phyloP scores from a whole-genome alignment of 2,113 vertebrate species.

The Neoarius graeffei region DNA sequence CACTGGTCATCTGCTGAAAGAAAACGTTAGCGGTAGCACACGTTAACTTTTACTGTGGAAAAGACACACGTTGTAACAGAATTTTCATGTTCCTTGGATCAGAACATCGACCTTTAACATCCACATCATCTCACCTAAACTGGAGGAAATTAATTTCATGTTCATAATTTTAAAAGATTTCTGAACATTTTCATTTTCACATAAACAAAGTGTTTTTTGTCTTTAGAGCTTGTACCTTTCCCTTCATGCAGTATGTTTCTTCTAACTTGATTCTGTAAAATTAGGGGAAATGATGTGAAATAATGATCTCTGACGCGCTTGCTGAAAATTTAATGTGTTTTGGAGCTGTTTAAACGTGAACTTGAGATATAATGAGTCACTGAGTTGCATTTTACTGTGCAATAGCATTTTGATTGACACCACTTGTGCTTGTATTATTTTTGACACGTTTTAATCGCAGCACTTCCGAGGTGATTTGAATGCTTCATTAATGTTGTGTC shows the following conservation, averaged over 20 bases:
- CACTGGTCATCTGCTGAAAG: not conserved
- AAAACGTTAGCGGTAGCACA: no score
- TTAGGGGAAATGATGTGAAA: not conserved
- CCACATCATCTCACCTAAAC: not conserved
- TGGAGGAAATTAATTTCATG: no score
- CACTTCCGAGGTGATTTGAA: not conserved
- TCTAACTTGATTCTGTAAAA: not conserved
- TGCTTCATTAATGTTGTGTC: not conserved
- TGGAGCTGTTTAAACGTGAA: not conserved
- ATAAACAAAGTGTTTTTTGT: not conserved
- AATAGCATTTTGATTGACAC: not conserved
- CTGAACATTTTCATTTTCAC: not conserved
- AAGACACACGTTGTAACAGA: not conserved
- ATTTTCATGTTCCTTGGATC: not conserved
- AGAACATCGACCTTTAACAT: not conserved
- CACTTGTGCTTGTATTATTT: not conserved
- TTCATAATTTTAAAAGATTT: not conserved
- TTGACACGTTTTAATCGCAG: not conserved
- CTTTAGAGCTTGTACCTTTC: not conserved
- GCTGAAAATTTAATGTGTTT: not conserved
- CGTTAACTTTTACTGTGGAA: not conserved
- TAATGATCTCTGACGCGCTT: not conserved
- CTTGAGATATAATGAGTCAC: slow-evolving; percentile 1
- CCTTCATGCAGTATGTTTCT: not conserved
- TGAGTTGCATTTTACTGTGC: not conserved